A percentile compares a stretch with the other conserved stretches of the same genome.
Evolutionary conservation across 2,888 invertebrate species (phyloP).

Genomic region (Troides aeacus): DNA sequence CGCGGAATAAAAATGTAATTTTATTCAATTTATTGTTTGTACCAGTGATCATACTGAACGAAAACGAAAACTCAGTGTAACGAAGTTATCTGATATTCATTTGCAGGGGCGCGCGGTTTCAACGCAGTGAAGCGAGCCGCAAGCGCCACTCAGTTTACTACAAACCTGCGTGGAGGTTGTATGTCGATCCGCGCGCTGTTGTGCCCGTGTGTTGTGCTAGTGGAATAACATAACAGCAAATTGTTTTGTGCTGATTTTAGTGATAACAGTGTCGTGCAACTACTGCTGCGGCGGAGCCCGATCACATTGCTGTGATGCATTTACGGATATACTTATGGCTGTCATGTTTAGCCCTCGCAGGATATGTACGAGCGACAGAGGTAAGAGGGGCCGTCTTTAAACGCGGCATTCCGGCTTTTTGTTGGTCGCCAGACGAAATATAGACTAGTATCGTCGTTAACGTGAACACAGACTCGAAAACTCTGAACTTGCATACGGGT

Average conservation of each 20-base stretch:
- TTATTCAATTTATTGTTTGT: no score
- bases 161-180: slow-evolving; percentile 57
- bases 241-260: slow-evolving; percentile 62
- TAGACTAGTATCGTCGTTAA: slow-evolving; percentile 42
- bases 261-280: slow-evolving; percentile 68
- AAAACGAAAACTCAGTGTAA: slow-evolving; percentile 50
- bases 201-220: slow-evolving; percentile 73
- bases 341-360: slow-evolving; percentile 85
- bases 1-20: no score
- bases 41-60: slow-evolving; percentile 23
- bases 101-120: slow-evolving; percentile 59
- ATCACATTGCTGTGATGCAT: slow-evolving; percentile 84
- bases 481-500: slow-evolving; percentile 47
- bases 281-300: slow-evolving; percentile 64
- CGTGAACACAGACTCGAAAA: slow-evolving; percentile 38
- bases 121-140: slow-evolving; percentile 61
- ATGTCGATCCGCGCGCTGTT: slow-evolving; percentile 64
- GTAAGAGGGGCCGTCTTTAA: slow-evolving; percentile 81
- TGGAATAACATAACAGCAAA: slow-evolving; percentile 75
- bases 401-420: slow-evolving; percentile 74
- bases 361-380: slow-evolving; percentile 87
- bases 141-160: slow-evolving; percentile 75
- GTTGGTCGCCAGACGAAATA: slow-evolving; percentile 43
- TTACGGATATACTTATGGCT: slow-evolving; percentile 87
- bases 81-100: slow-evolving; percentile 59